These are phyloP conservation scores for Octomys mimax DNA, from an alignment of 2,797 vertebrate species.

Conservation along the genomic window DNA sequence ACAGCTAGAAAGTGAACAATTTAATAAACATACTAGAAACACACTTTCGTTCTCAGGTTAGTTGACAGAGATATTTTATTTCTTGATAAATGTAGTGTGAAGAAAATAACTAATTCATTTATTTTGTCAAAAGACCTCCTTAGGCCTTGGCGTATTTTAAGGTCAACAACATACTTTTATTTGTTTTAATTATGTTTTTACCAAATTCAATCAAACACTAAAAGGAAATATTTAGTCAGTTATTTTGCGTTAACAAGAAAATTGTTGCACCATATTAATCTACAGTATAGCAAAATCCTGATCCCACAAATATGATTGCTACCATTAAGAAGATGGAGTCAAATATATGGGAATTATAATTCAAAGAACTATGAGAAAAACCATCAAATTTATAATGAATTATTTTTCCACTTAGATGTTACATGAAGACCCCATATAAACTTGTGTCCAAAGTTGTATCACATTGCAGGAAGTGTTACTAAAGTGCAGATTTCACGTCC, in stretches of 20 bases:
- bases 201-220: slow-evolving; percentile 75
- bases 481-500: slow-evolving; percentile 26
- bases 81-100: slow-evolving; percentile 43
- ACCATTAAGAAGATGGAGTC: slow-evolving; percentile 69
- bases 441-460: neutral
- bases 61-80: slow-evolving; percentile 17
- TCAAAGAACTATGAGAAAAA: slow-evolving; percentile 65
- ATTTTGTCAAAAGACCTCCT: slow-evolving; percentile 49
- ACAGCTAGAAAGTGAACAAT: slow-evolving; percentile 59
- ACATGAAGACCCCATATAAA: slow-evolving; percentile 1
- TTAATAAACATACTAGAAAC: slow-evolving; percentile 66
- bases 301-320: slow-evolving; percentile 77
- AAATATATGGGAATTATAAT: slow-evolving; percentile 60
- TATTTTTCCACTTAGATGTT: slow-evolving; percentile 69
- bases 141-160: slow-evolving; percentile 56
- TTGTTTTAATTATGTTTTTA: slow-evolving; percentile 80
- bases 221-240: slow-evolving; percentile 71
- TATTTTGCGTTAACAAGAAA: slow-evolving; percentile 70
- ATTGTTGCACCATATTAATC: slow-evolving; percentile 73
- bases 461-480: neutral
- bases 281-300: slow-evolving; percentile 68
- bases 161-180: slow-evolving; percentile 75
- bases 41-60: neutral
- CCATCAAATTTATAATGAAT: slow-evolving; percentile 32
- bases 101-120: slow-evolving; percentile 63